Base-by-base conservation (phyloP, 2,113 vertebrate genomes). In the Etheostoma spectabile region DNA sequence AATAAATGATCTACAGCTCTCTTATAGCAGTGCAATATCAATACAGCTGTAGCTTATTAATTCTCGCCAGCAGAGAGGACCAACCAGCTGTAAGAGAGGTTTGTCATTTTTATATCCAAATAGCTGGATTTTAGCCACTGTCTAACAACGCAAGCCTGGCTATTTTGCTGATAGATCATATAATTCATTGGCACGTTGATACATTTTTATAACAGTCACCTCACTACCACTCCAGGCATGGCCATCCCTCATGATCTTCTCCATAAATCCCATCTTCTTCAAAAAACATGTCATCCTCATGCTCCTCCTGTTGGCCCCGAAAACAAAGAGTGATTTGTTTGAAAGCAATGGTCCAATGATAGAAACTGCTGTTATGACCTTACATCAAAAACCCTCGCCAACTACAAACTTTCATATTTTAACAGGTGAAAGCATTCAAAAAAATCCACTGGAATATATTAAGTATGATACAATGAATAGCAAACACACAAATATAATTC, bases 171-270 rank as follows among this genome's bases (percentile, higher is more conserved):
- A 46, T 49, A 30, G 10, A 52, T 22, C 15, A 46, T 67, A 52
- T 14, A 19, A 49, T 30, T 76, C 52, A 67, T 27, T 10, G n/a
- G 22, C 63, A 66, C 33, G 77, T 70, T 52, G 56, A 75, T 10
- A 83, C 51, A 85, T 76, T 88, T 86, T 86, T 27, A 87, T 55
- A 83, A 62, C 76, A 92, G 77, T 94, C 91, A 94, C 93, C 93
- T 94, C 89, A 77, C 91, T 93, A 93, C 93, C 93, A 94, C 84
- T 93, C 92, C 92, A 93, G 93, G 92, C 92, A 93, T 76, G 93
- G 78, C 93, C 92, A 94, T 84, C 83, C 89, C 87, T 91, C 93
- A 92, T 92, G 88, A 79, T 94, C 92, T 90, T 93, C 93, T 92
- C 82, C 90, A 93, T 57, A 93, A 81, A 92, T 92, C 80, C 92